Base-by-base conservation (phyloP, 1,140 invertebrate species). In the Macrosteles quadrilineatus region DNA sequence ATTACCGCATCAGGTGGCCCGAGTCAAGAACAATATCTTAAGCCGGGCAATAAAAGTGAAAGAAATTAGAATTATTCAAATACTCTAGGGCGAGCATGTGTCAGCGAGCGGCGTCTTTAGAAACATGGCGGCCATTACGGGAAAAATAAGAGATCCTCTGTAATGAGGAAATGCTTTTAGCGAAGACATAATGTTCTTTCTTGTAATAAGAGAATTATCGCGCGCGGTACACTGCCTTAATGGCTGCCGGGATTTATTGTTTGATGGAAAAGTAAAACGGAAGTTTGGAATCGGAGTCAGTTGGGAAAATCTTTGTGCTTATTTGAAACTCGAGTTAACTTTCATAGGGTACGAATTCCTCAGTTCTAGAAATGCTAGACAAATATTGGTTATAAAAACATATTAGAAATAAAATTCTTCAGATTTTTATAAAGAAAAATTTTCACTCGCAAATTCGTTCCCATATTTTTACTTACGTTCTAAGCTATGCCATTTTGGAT, bases 141-240 rank as follows among this genome's bases (percentile, higher is more conserved):
- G 23, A 29, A 67, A 67, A 67, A 50, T 50, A 67, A 67, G 65
- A 67, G 43, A 67, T 67, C 23, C 30, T 27, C 43, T 29, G 25
- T 69, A 69, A 69, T 69, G 68, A 69, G 68, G 57, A 64, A 69
- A 69, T 69, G 68, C 68, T 69, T 69, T 69, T 69, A 69, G 68
- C 68, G 25, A 31, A 45, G 65, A 30, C 55, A 30, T 59, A 59
- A 59, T 59, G 55, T 59, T 59, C 55, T 25, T 30, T 25, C 23
- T 30, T 59, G 55, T 59, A 59, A 59, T 59, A 59, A 59, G 55
- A 59, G 55, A 59, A 59, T 59, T 59, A 59, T 59, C 55, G 55
- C 55, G 21, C 55, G 55, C 25, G 55, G 55, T 59, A 14, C 14
- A 59, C 55, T 59, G 25, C 23, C 55, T 59, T 59, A 21, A 59